Conservation (phyloP, 2,113 vertebrate species). For the Aegotheles bennettii region DNA sequence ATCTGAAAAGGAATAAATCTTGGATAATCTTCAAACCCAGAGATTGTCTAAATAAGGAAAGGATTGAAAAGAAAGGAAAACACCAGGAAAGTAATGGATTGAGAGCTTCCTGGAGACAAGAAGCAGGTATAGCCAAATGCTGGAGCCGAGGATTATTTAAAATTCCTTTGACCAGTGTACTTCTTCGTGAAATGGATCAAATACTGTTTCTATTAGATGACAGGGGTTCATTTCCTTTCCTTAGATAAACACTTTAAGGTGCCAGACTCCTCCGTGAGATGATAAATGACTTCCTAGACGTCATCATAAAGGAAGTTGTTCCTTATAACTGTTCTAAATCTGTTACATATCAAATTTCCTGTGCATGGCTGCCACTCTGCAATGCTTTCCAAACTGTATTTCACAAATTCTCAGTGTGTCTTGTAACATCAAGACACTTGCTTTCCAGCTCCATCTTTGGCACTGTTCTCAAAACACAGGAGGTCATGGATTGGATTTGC, state of each 20-base stretch:
- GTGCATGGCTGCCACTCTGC: constrained; percentile 12
- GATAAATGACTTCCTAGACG: constrained; percentile 76
- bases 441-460: not conserved
- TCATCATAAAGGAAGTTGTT: constrained; percentile 62
- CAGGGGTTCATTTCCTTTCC: constrained; percentile 73
- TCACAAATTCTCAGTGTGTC: constrained; percentile 1
- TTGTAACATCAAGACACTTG: not conserved
- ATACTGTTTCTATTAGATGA: constrained; percentile 63
- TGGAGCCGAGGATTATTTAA: constrained; percentile 55
- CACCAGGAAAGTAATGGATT: constrained; percentile 50
- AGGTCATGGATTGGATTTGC: not conserved
- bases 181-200: constrained; percentile 58
- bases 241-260: constrained; percentile 73
- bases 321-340: constrained; percentile 58
- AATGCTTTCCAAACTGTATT: not conserved
- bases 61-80: constrained; percentile 51
- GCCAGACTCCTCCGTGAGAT: constrained; percentile 69
- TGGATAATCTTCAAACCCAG: constrained; percentile 18
- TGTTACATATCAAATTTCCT: constrained; percentile 53
- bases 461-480: not conserved
- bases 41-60: constrained; percentile 66
- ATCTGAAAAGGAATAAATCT: constrained; percentile 35
- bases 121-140: constrained; percentile 59
- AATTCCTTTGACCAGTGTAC: constrained; percentile 54
- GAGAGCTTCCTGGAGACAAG: constrained; percentile 58